Percentiles rank a stretch among this genome's conserved stretches.
Evolutionary conservation across 2,113 vertebrate genomes (phyloP).

Genomic region (Crotalus tigris): DNA sequence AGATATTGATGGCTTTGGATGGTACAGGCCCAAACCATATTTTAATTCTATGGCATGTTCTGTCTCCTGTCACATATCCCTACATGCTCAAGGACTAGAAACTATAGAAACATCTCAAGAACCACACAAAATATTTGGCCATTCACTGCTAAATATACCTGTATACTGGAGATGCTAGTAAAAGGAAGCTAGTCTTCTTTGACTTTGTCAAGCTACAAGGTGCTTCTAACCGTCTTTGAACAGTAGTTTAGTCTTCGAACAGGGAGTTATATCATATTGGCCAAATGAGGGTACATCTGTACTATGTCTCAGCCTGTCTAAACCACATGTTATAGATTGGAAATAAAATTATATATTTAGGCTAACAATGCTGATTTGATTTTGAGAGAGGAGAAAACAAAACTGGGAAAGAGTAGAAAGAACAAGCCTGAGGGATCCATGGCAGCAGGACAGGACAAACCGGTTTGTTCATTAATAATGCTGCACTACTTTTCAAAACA

Average conservation of each 20-base stretch:
- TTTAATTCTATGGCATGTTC: neutral
- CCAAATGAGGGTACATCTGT: constrained; percentile 23
- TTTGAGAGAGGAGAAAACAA: constrained; percentile 72
- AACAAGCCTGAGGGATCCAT: constrained; percentile 67
- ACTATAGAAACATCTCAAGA: neutral
- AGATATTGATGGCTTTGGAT: neutral
- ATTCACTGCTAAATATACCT: neutral
- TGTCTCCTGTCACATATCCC: neutral
- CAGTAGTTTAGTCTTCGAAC: neutral
- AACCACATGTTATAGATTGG: constrained; percentile 22
- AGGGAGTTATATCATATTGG: neutral
- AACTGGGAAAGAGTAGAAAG: constrained; percentile 66
- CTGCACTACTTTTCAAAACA: constrained; percentile 64
- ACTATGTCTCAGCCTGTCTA: neutral
- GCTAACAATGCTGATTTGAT: constrained; percentile 67
- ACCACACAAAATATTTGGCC: neutral
- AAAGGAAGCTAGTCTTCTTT: neutral
- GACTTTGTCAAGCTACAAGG: neutral
- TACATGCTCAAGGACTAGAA: neutral
- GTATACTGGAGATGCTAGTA: neutral
- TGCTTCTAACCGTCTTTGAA: neutral
- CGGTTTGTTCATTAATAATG: constrained; percentile 74
- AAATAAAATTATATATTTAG: constrained; percentile 47
- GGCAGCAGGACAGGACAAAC: constrained; percentile 75
- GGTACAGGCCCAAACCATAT: neutral